Base-by-base conservation (phyloP, 2,888 invertebrate species). In the Plagodis dolabraria region DNA sequence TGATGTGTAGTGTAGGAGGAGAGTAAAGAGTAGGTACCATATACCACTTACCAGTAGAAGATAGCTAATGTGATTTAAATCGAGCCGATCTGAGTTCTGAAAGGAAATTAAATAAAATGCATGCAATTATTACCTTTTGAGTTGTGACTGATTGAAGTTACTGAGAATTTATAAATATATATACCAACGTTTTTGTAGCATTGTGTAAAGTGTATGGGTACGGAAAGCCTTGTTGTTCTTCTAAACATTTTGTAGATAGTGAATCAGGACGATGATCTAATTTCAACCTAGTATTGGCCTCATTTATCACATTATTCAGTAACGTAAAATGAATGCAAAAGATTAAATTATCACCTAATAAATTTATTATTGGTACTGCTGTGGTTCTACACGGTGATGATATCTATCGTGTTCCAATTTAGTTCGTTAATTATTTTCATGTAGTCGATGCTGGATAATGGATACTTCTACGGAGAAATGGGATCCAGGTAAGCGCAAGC, bases 381-480 rank as follows among this genome's bases (percentile, higher is more conserved):
- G 22, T 22, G 22, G 22, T 38, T 8, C 2, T 38, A 38, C 38
- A 38, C 12, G 63, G 53, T 53, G 59, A 71, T 70, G 63, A 51
- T 57, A 50, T 55, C 61, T 11, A 45, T 48, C 45, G 47, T 64
- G 36, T 43, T 45, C 7, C 11, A 53, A 46, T 33, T 53, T 47
- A 38, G 52, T 35, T 43, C 57, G 6, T 49, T 60, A 57, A 40
- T 54, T 55, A 56, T 42, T 45, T 64, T 59, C 58, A 54, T 60
- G 49, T 60, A 75, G 74, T 76, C 70, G 81, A 76, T 36, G 22
- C 22, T 22, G 22, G 22, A 22, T 22, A 22, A 88, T 89, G 88
- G 89, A 89, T 65, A 75, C 81, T 59, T 65, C 85, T 43, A 69
- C 84, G 63, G 89, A 89, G 67, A 87, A 83, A 68, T 91, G 91